These are phyloP conservation scores for Halesus radiatus DNA, from an alignment of 1,140 invertebrate genomes.

Conservation along the genomic window DNA sequence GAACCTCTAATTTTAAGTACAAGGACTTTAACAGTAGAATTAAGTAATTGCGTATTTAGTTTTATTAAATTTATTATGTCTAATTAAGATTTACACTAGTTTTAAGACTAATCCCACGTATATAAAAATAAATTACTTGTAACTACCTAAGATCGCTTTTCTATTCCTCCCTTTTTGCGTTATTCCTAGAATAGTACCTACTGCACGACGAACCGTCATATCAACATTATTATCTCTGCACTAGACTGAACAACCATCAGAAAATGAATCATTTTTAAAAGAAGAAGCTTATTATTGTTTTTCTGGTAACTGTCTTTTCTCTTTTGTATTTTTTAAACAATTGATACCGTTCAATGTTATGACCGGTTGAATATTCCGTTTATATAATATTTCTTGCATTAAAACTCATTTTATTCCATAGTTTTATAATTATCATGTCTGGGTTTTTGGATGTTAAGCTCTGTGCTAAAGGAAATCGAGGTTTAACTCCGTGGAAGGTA, in stretches of 20 bases:
- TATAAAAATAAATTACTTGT: no score
- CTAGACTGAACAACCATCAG: background rate
- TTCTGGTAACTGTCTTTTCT: slow-evolving; percentile 41
- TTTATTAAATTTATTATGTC: no score
- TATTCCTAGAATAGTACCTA: no score
- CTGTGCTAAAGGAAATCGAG: slow-evolving; percentile 41
- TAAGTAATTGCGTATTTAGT: no score
- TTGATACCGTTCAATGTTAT: background rate
- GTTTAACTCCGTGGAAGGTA: slow-evolving; percentile 52
- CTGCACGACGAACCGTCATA: no score
- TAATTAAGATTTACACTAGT: no score
- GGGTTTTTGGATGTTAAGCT: slow-evolving; percentile 53
- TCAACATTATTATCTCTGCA: background rate
- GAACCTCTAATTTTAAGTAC: no score
- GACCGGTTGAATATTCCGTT: background rate
- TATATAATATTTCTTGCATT: background rate
- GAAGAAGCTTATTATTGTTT: slow-evolving; percentile 21
- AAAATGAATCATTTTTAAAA: slow-evolving; percentile 21
- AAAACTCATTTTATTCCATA: background rate
- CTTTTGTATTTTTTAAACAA: slow-evolving; percentile 39
- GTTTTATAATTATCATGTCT: slow-evolving; percentile 35
- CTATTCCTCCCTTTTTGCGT: no score
- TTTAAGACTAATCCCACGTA: no score
- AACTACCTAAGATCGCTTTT: no score
- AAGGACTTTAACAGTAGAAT: no score